Evolutionary conservation across 2,797 vertebrate genomes (phyloP), one percentile per base, ranked within the genome.

Genomic region (Cheirogaleus major): DNA sequence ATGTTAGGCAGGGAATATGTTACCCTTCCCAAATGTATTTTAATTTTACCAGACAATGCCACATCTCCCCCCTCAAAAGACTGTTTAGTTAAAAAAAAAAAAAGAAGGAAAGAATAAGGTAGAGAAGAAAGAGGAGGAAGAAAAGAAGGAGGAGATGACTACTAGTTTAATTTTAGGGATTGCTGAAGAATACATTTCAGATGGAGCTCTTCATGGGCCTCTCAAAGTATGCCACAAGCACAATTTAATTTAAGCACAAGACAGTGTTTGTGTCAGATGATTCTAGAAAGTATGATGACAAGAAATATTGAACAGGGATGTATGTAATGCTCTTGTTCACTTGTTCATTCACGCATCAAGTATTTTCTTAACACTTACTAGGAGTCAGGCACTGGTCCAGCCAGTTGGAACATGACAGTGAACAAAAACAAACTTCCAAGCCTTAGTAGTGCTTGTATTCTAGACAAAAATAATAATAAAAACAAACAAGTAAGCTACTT

Each of bases 1-100:
- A 57, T 14, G 2, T n/a, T 22, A 86, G 22, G 11, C 17, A 72
- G 5, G 5, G 43, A 35, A 25, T 45, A 11, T 67, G 20, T 79
- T 13, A n/a, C 2, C 41, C 12, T 65, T 45, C 12, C 9, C 15
- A 73, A 83, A 59, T 4, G 4, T 22, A 15, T 82, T 63, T 67
- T 41, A 83, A 52, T 41, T 61, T 84, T 69, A 30, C 1, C 38
- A 45, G 9, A 20, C 14, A 55, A 20, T 43, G 45, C 2, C 35
- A 45, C 2, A 45, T 0, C 23, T 45, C 50, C 3, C 2, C 2
- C 0, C 5, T 18, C 0, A 6, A 15, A 61, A 80, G 20, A 13
- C 2, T 38, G 8, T 43, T 87, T 48, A 22, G 23, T 83, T 83
- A 55, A 76, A 86, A 82, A 35, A 23, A 20, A 73, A 50, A 11